A percentile compares a stretch with the other conserved stretches of the same genome.
Conservation (phyloP, 2,113 vertebrate genomes). For the Protobothrops flavoviridis region DNA sequence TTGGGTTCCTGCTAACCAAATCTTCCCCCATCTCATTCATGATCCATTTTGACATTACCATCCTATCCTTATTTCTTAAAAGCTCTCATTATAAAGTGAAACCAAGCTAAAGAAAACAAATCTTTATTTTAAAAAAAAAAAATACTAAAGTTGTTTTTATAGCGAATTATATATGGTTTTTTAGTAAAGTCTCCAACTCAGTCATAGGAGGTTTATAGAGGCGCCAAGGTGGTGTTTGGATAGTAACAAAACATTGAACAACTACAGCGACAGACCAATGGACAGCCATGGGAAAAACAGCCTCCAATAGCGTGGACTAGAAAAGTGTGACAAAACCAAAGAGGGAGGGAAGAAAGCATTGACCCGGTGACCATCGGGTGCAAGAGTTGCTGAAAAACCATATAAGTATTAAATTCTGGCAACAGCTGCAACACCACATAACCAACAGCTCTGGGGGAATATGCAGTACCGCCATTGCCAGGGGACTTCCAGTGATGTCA, state of each 20-base stretch:
- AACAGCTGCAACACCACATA: constrained; percentile 28
- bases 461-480: constrained; percentile 31
- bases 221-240: constrained; percentile 28
- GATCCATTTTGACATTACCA: constrained; percentile 7
- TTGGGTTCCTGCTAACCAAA: not conserved
- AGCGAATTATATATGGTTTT: constrained; percentile 7
- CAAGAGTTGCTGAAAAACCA: constrained; percentile 22
- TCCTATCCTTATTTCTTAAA: constrained; percentile 4
- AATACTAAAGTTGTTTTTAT: constrained; percentile 5
- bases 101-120: not conserved
- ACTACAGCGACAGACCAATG: constrained; percentile 24
- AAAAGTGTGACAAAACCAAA: constrained; percentile 14
- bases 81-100: not conserved
- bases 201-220: not conserved
- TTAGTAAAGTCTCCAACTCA: constrained; percentile 3
- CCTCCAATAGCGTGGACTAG: not conserved
- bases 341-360: not conserved
- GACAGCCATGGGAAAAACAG: not conserved
- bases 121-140: not conserved
- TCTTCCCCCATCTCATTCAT: not conserved
- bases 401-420: constrained; percentile 39
- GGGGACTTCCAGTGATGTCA: constrained; percentile 57
- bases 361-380: not conserved
- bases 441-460: constrained; percentile 33
- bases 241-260: constrained; percentile 11